phyloP scores from a whole-genome alignment of 1,140 invertebrate genomes.

The Drosophila rhopaloa region DNA sequence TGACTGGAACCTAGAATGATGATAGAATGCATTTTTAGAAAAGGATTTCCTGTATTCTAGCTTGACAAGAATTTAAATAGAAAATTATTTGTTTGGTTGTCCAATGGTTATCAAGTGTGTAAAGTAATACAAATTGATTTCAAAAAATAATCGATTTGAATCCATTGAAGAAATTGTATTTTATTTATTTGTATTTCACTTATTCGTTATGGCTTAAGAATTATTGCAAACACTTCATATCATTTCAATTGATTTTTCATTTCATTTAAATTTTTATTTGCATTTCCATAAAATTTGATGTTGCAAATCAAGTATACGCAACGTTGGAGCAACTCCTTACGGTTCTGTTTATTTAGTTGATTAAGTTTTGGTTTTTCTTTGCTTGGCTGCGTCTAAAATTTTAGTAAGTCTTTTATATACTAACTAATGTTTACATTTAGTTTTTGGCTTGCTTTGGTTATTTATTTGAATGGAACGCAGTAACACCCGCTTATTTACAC shows the following conservation, averaged over 20 bases:
- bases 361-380: slow-evolving; percentile 32
- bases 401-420: slow-evolving; percentile 60
- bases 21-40: slow-evolving; percentile 8
- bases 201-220: slow-evolving; percentile 60
- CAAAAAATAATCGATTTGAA: slow-evolving; percentile 6
- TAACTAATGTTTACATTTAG: slow-evolving; percentile 53
- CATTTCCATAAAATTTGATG: slow-evolving; percentile 23
- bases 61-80: background rate
- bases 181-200: slow-evolving; percentile 65
- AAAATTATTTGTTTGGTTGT: background rate
- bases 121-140: background rate
- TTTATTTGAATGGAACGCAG: slow-evolving; percentile 50
- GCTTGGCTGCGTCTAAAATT: slow-evolving; percentile 41
- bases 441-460: slow-evolving; percentile 36
- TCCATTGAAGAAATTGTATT: slow-evolving; percentile 64
- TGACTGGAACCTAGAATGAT: slow-evolving; percentile 16
- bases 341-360: slow-evolving; percentile 33
- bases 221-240: slow-evolving; percentile 63
- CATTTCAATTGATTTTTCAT: slow-evolving; percentile 37
- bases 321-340: slow-evolving; percentile 36
- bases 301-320: slow-evolving; percentile 37
- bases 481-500: slow-evolving; percentile 64
- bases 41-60: background rate
- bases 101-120: background rate
- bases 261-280: slow-evolving; percentile 39